Conservation (phyloP, 2,113 vertebrate species). For the Corythaixoides concolor region DNA sequence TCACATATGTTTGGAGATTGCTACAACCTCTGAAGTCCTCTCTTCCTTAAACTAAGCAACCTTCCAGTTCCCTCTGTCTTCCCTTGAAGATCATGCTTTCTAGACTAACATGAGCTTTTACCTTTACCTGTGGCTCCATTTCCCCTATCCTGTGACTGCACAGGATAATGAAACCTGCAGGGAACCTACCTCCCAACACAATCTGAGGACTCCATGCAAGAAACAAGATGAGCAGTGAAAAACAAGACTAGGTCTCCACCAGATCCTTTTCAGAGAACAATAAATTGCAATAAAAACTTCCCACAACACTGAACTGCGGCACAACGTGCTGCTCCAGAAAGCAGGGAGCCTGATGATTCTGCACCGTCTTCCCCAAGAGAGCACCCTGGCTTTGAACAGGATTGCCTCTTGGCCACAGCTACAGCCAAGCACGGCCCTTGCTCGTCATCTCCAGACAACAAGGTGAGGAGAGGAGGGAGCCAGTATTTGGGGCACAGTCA, state of each 20-base stretch:
- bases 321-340: background rate
- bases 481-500: background rate
- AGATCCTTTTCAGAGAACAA: background rate
- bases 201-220: background rate
- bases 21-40: background rate
- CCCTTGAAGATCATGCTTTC: background rate
- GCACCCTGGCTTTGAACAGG: background rate
- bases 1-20: background rate
- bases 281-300: background rate
- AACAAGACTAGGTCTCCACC: background rate
- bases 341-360: background rate
- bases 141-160: background rate
- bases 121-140: background rate
- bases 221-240: background rate
- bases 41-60: background rate
- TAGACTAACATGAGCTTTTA: background rate
- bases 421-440: background rate
- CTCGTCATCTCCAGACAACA: background rate
- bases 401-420: background rate
- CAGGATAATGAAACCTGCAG: background rate
- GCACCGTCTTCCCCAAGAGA: background rate
- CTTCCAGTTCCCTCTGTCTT: background rate
- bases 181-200: background rate
- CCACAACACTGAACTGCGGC: background rate
- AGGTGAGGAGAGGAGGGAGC: background rate